Evolutionary conservation across 2,113 vertebrate species (phyloP).

Genomic region (Hydropotes inermis): DNA sequence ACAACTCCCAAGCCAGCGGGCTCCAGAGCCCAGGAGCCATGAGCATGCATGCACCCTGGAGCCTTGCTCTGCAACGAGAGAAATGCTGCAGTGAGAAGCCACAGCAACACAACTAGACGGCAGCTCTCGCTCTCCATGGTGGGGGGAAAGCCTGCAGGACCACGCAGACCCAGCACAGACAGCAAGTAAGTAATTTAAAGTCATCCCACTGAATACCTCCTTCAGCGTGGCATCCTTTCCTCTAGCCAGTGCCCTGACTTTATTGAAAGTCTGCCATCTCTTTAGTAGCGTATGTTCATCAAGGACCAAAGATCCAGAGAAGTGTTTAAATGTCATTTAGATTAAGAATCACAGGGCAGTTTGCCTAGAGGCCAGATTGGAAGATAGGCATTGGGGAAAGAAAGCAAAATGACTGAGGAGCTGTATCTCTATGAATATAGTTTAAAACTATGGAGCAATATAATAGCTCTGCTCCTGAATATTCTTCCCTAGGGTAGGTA

Average conservation of each 20-base stretch:
- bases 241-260: not conserved
- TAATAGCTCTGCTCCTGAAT: slow-evolving; percentile 42
- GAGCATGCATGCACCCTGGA: not conserved
- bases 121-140: not conserved
- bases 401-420: slow-evolving; percentile 6
- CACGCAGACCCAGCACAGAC: not conserved
- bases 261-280: not conserved
- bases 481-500: slow-evolving; percentile 46
- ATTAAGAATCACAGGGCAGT: slow-evolving; percentile 10
- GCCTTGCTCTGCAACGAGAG: not conserved
- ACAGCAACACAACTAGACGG: fast-evolving
- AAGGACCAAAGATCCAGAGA: slow-evolving; percentile 8
- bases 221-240: not conserved
- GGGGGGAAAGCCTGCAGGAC: not conserved
- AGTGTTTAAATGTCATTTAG: not conserved
- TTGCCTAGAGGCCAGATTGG: not conserved
- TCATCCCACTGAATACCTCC: not conserved
- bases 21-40: not conserved
- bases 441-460: slow-evolving; percentile 50
- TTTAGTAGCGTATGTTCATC: not conserved
- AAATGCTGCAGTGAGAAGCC: not conserved
- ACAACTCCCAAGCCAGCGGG: not conserved
- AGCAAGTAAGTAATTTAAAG: not conserved
- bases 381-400: not conserved
- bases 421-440: not conserved